These are phyloP conservation scores for Crocidura indochinensis DNA, from an alignment of 2,797 vertebrate genomes.

Conservation along the genomic window DNA sequence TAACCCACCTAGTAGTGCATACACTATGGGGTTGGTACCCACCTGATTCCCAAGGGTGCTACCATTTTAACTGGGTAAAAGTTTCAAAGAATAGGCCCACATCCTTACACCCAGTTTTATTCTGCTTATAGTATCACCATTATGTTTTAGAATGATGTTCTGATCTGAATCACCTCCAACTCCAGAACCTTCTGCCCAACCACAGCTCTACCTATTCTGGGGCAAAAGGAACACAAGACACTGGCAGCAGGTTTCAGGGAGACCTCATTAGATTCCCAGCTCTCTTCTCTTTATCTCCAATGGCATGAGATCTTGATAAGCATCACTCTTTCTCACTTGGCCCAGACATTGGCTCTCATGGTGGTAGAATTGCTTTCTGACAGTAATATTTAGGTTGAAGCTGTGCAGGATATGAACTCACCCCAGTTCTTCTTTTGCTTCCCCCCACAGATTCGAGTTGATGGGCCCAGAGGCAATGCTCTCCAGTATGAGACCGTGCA, in stretches of 20 bases:
- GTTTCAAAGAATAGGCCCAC: too few species aligned
- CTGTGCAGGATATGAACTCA: constrained; percentile 3
- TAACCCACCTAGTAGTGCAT: background rate
- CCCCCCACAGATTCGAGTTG: constrained; percentile 95
- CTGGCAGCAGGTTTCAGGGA: background rate
- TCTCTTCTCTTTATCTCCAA: background rate
- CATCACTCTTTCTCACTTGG: background rate
- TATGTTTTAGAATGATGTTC: background rate
- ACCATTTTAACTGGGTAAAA: too few species aligned
- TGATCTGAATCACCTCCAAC: background rate
- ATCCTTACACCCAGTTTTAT: background rate
- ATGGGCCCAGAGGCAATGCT: constrained; percentile 94
- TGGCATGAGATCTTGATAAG: rapidly evolving
- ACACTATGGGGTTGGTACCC: background rate
- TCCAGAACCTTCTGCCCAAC: background rate
- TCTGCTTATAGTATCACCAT: constrained; percentile 10
- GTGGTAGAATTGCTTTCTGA: too few species aligned
- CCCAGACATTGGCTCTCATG: too few species aligned
- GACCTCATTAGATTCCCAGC: background rate
- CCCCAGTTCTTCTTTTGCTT: constrained; percentile 33
- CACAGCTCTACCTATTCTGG: background rate
- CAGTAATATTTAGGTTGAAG: too few species aligned
- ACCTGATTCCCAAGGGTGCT: too few species aligned
- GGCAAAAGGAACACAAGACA: background rate
- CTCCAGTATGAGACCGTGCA: constrained; percentile 97